Base-by-base conservation (phyloP, 2,888 invertebrate genomes). In the Pyrrhosoma nymphula region DNA sequence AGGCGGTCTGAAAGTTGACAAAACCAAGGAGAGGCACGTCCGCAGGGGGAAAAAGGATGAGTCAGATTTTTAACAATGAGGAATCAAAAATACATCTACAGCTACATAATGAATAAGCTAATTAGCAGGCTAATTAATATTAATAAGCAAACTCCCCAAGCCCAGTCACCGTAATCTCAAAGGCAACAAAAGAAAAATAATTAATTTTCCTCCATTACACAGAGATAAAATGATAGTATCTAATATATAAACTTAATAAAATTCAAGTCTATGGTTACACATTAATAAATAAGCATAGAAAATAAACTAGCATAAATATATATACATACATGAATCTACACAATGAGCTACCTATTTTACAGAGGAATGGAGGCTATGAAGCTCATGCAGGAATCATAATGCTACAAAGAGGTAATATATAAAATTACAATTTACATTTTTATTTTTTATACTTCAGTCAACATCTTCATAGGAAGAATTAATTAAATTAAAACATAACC, bases 1-100 rank as follows among this genome's bases (percentile, higher is more conserved):
- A 98, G 97, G 97, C 98, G 98, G 97, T 97, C 98, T 98, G 97
- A 16, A 69, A 69, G 69, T 63, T 93, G 69, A 93, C 26, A 75
- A 93, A 69, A 93, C 4, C 39, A 26, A 69, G 69, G 69, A 69
- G 69, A 30, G 93, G 93, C 47, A 82, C 23, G 82, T 93, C 26
- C n/a, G n/a, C 30, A 47, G 47, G 93, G 60, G 69, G 55, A 16
- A 75, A 47, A 20, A 93, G 26, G n/a, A 69, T 47, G 39, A 47
- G 63, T 93, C 47, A 39, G 93, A 69, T 8, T n/a, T 47, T 93
- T 82, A 47, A 82, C 82, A 35, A 0, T 35, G 14, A 26, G 18
- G 12, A 18, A n/a, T 8, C 60, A 91, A 69, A 60, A 35, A 26
- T 69, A 63, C 23, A 91, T 56, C 90, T 82, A 91, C 55, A 56